A percentile compares a stretch with the other conserved stretches of the same genome.
phyloP scores from a whole-genome alignment of 30 jellyfish, hydroid and myxozoan species.

The Turritopsis dohrnii region DNA sequence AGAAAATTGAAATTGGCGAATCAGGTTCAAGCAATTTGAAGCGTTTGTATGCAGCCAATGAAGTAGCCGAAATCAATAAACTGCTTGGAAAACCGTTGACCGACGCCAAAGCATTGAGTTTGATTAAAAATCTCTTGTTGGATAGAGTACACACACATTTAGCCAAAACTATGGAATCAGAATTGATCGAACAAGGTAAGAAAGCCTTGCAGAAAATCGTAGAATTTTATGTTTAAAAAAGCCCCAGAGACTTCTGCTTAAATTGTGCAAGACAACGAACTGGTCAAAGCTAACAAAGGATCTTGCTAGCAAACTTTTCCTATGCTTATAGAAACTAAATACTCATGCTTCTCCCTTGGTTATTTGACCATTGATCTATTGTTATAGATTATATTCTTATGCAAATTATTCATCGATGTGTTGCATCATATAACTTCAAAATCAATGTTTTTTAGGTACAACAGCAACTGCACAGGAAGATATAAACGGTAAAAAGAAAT shows the following conservation, averaged over 20 bases:
- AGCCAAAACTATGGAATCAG: conserved; percentile 31
- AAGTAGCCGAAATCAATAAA: conserved; percentile 48
- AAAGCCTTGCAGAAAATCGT: background rate
- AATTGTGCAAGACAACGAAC: too few relatives aligned
- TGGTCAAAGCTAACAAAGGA: too few relatives aligned
- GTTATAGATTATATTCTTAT: too few relatives aligned
- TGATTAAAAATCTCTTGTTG: conserved; percentile 58
- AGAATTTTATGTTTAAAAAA: background rate
- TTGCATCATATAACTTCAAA: too few relatives aligned
- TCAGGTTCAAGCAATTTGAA: conserved; percentile 31
- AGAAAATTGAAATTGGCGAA: conserved; percentile 26
- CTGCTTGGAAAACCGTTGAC: conserved; percentile 77
- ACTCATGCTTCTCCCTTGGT: too few relatives aligned
- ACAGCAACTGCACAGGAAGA: background rate
- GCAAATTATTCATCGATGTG: too few relatives aligned
- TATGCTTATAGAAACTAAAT: too few relatives aligned
- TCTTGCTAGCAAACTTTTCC: too few relatives aligned
- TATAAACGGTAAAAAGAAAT: background rate
- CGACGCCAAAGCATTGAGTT: conserved; percentile 72
- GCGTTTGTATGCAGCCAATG: conserved; percentile 34
- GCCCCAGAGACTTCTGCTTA: too few relatives aligned
- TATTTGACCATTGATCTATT: too few relatives aligned
- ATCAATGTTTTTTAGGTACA: background rate
- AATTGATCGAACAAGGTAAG: background rate
- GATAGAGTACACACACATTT: conserved; percentile 57